These are phyloP conservation scores for Cephus pygmeus DNA, from an alignment of 2,888 invertebrate species.

Conservation along the genomic window DNA sequence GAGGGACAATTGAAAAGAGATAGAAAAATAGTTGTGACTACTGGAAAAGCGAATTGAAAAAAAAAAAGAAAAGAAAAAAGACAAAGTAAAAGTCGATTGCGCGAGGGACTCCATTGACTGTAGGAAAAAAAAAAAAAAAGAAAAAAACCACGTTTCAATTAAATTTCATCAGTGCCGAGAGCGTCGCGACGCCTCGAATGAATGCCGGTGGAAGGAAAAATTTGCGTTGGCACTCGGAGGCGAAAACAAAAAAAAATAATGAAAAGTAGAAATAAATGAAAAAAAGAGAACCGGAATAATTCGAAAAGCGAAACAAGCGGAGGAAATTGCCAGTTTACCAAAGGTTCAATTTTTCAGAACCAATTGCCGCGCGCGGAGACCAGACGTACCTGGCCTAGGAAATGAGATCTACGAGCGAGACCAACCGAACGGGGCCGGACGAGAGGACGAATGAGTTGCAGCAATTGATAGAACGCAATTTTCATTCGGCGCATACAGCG, in stretches of 20 bases:
- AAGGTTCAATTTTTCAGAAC: constrained; percentile 46
- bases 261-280: not conserved
- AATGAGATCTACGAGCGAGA: constrained; percentile 47
- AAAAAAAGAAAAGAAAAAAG: not conserved
- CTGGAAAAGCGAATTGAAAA: not conserved
- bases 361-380: constrained; percentile 30
- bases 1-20: not conserved
- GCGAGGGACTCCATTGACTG: not conserved
- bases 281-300: constrained; percentile 6
- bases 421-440: constrained; percentile 30
- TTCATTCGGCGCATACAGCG: constrained; percentile 32
- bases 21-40: not conserved
- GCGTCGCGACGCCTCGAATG: not conserved
- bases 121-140: not conserved
- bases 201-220: not conserved
- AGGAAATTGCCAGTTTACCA: constrained; percentile 48
- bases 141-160: not conserved
- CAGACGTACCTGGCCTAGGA: constrained; percentile 32
- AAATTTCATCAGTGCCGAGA: not conserved
- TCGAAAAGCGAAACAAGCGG: constrained; percentile 33
- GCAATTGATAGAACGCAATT: constrained; percentile 43
- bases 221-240: not conserved
- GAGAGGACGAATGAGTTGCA: not conserved
- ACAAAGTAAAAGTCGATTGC: not conserved
- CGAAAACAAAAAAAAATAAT: not conserved